phyloP scores from a whole-genome alignment of 2,888 invertebrate genomes.

The Epirrita christyi region DNA sequence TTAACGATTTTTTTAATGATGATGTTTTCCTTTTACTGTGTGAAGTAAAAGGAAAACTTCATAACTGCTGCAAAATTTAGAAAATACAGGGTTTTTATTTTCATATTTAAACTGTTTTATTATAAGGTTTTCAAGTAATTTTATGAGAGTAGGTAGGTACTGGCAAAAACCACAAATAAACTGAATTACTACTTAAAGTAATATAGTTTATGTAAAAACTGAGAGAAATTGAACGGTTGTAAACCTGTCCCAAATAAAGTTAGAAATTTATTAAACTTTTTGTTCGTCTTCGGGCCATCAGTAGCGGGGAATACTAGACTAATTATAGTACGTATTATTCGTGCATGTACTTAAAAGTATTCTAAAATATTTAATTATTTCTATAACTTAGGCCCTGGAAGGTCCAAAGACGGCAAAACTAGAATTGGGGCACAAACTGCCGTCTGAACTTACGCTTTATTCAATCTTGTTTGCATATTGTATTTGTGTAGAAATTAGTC shows the following conservation, averaged over 20 bases:
- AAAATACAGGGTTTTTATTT: too few relatives aligned
- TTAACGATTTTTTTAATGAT: too few relatives aligned
- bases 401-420: conserved; percentile 3
- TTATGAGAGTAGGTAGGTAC: conserved; percentile 6
- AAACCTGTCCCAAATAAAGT: conserved; percentile 38
- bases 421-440: conserved; percentile 24
- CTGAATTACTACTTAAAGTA: not conserved
- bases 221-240: conserved; percentile 31
- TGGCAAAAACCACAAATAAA: too few relatives aligned
- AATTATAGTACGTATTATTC: not conserved
- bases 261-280: not conserved
- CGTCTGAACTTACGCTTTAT: conserved; percentile 29
- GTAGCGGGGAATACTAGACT: not conserved
- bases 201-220: not conserved
- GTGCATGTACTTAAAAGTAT: too few relatives aligned
- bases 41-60: conserved; percentile 18
- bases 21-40: conserved; percentile 1
- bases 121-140: conserved; percentile 24
- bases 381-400: not conserved
- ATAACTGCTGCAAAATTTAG: not conserved
- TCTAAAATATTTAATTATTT: too few relatives aligned
- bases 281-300: not conserved
- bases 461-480: conserved; percentile 14
- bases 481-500: conserved; percentile 12
- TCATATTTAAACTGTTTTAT: not conserved